A percentile compares a stretch with the other conserved stretches of the same genome.
phyloP scores from a whole-genome alignment of 2,888 invertebrate species.

The Sylvicola cinctus region DNA sequence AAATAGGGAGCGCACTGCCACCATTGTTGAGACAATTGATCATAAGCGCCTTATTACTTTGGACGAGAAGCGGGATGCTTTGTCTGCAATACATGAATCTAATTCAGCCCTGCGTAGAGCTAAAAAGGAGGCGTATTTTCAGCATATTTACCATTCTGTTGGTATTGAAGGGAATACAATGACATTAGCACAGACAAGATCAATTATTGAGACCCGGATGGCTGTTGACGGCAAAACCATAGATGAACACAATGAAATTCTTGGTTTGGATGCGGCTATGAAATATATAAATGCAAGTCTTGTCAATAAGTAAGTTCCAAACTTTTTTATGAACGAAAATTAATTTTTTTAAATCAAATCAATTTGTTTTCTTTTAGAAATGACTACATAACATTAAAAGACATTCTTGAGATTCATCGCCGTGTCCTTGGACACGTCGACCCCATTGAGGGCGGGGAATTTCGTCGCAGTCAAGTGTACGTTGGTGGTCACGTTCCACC shows the following conservation, averaged over 20 bases:
- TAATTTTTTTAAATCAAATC: background rate
- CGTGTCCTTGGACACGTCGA: constrained; percentile 89
- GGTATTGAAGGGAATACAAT: constrained; percentile 97
- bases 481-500: constrained; percentile 93
- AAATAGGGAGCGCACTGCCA: constrained; percentile 68
- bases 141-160: constrained; percentile 91
- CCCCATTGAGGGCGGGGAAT: constrained; percentile 74
- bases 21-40: constrained; percentile 79
- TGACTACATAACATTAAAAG: constrained; percentile 57
- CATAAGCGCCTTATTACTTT: constrained; percentile 32
- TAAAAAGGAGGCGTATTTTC: constrained; percentile 87
- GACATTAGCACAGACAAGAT: constrained; percentile 77
- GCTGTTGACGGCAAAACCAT: constrained; percentile 81
- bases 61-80: constrained; percentile 63
- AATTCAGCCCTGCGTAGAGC: constrained; percentile 65
- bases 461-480: constrained; percentile 78
- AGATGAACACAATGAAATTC: constrained; percentile 90
- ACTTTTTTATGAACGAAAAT: background rate
- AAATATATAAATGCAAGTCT: constrained; percentile 74
- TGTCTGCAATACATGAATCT: constrained; percentile 61
- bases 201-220: constrained; percentile 75
- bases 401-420: constrained; percentile 81
- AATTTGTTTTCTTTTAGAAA: constrained; percentile 27
- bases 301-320: constrained; percentile 32
- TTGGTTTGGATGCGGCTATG: constrained; percentile 86